phyloP scores from a whole-genome alignment of 2,797 vertebrate species.

The Coendou prehensilis region DNA sequence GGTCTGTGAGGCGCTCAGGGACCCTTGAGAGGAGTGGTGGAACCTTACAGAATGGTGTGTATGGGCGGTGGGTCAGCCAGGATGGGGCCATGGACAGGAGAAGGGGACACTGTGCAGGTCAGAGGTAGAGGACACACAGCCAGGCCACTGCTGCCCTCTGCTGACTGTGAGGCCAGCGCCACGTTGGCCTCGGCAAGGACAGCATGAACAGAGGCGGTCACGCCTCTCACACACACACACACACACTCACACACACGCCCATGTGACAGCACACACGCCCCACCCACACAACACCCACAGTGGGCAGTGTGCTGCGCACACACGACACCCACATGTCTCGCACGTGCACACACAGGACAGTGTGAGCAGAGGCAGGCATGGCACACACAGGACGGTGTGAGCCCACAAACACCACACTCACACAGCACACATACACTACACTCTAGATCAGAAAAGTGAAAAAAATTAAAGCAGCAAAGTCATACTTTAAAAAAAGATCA shows the following conservation, averaged over 20 bases:
- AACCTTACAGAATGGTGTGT: background rate
- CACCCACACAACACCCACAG: background rate
- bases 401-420: background rate
- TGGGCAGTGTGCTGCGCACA: background rate
- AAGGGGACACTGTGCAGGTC: background rate
- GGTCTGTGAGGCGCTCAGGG: background rate
- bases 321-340: background rate
- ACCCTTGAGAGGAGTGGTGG: background rate
- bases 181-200: background rate
- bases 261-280: background rate
- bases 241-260: too few species aligned
- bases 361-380: background rate
- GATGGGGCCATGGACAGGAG: background rate
- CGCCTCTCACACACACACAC: background rate
- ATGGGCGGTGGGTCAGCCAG: background rate
- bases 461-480: background rate
- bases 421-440: background rate
- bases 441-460: background rate
- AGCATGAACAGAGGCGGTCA: background rate
- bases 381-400: background rate
- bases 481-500: background rate
- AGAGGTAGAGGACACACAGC: background rate
- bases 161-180: slow-evolving; percentile 12
- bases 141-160: slow-evolving; percentile 61
- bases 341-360: background rate